These are phyloP conservation scores for Lochmaea crataegi DNA, from an alignment of 2,888 invertebrate genomes.

Conservation along the genomic window DNA sequence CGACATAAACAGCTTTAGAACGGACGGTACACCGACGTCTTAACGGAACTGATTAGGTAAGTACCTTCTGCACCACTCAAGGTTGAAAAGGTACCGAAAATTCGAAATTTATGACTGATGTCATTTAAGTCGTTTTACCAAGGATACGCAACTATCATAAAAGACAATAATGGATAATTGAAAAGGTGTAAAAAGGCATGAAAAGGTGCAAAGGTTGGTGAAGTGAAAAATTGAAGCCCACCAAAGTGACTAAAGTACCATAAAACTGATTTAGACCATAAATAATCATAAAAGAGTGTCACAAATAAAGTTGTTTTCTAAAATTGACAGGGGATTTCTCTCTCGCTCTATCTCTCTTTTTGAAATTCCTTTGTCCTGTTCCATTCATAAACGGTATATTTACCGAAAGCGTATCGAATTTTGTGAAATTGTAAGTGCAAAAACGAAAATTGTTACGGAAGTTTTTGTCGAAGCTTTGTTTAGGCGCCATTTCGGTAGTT, in stretches of 20 bases:
- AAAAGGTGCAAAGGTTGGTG: slow-evolving; percentile 3
- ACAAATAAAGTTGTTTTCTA: slow-evolving; percentile 16
- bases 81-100: slow-evolving; percentile 4
- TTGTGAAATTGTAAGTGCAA: slow-evolving; percentile 3
- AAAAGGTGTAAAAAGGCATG: slow-evolving; percentile 15
- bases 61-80: neutral
- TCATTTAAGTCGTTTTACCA: slow-evolving; percentile 4
- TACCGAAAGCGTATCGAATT: slow-evolving; percentile 20
- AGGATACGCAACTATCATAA: slow-evolving; percentile 18
- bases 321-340: slow-evolving; percentile 12
- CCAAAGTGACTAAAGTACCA: slow-evolving; percentile 18
- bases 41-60: neutral
- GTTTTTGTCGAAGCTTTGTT: neutral
- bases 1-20: too few relatives aligned
- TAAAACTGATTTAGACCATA: slow-evolving; percentile 19
- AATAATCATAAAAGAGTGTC: slow-evolving; percentile 17
- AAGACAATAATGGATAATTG: slow-evolving; percentile 11
- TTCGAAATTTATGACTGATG: neutral
- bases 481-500: neutral
- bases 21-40: too few relatives aligned
- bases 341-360: neutral
- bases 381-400: slow-evolving; percentile 17
- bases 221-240: slow-evolving; percentile 16
- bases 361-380: neutral
- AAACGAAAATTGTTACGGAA: neutral